Conservation (phyloP, 2,113 vertebrate genomes). For the Dicaeum eximium region DNA sequence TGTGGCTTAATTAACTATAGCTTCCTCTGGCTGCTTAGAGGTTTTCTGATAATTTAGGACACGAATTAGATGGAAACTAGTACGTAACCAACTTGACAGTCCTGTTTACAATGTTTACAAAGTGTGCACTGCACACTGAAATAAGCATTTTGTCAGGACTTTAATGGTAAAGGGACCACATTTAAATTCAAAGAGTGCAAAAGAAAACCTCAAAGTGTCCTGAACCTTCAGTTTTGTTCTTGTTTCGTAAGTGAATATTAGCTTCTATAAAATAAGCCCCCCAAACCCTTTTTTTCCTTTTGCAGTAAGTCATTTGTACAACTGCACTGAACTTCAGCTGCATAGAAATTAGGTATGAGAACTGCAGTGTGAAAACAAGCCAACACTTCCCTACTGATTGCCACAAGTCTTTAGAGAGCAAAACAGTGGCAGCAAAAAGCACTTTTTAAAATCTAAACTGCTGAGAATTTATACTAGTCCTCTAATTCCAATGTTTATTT, state of each 20-base stretch:
- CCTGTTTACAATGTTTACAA: neutral
- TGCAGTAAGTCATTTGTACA: neutral
- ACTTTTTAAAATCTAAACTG: neutral
- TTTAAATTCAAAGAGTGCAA: neutral
- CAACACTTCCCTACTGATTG: neutral
- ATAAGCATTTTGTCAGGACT: neutral
- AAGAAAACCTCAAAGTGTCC: neutral
- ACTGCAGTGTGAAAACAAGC: neutral
- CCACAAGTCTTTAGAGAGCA: neutral
- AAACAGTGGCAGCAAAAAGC: neutral
- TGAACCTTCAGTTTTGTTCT: neutral
- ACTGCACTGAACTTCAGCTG: neutral
- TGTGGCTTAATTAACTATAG: constrained; percentile 67
- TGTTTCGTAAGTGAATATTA: neutral
- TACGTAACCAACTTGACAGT: neutral
- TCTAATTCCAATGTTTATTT: neutral
- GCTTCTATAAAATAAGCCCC: neutral
- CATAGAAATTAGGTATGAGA: neutral
- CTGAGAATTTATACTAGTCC: neutral
- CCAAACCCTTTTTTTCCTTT: neutral
- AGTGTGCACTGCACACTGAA: neutral
- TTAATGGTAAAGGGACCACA: neutral
- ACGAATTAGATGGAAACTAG: constrained; percentile 46
- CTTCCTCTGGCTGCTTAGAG: constrained; percentile 59
- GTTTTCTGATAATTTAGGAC: constrained; percentile 59